Conservation (phyloP, 2,888 invertebrate species). For the Volucella zonaria region DNA sequence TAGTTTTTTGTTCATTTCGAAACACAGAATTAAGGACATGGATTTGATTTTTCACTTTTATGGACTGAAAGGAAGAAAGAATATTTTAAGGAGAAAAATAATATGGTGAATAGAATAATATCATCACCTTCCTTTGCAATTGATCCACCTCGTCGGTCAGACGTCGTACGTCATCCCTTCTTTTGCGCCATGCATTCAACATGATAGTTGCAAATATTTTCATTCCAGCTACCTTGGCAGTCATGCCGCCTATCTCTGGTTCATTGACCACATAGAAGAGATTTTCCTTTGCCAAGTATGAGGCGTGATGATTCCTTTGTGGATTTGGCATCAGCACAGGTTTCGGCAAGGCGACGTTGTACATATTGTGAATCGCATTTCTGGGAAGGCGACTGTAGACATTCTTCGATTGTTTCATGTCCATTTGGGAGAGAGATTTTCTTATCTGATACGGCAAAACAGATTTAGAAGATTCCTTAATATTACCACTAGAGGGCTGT, state of each 20-base stretch:
- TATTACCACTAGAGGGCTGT: constrained; percentile 10
- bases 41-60: constrained; percentile 77
- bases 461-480: constrained; percentile 34
- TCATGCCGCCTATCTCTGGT: constrained; percentile 55
- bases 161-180: constrained; percentile 77
- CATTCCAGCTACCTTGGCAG: constrained; percentile 77
- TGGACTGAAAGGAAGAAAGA: constrained; percentile 73
- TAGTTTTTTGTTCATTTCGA: constrained; percentile 79
- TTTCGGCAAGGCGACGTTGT: constrained; percentile 14
- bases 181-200: constrained; percentile 79
- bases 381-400: constrained; percentile 1
- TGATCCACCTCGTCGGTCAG: constrained; percentile 75
- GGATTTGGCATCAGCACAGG: constrained; percentile 6
- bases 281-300: constrained; percentile 30
- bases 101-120: not conserved
- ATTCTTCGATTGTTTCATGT: constrained; percentile 76
- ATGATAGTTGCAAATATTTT: constrained; percentile 78
- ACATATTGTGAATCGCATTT: constrained; percentile 9
- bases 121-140: constrained; percentile 76
- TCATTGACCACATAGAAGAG: constrained; percentile 55
- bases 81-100: not conserved
- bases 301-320: not conserved
- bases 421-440: constrained; percentile 80
- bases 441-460: constrained; percentile 70
- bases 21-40: constrained; percentile 78